A percentile compares a stretch with the other conserved stretches of the same genome.
These are phyloP conservation scores for Drosophila cracens DNA, from an alignment of 2,888 invertebrate species.

Conservation along the genomic window DNA sequence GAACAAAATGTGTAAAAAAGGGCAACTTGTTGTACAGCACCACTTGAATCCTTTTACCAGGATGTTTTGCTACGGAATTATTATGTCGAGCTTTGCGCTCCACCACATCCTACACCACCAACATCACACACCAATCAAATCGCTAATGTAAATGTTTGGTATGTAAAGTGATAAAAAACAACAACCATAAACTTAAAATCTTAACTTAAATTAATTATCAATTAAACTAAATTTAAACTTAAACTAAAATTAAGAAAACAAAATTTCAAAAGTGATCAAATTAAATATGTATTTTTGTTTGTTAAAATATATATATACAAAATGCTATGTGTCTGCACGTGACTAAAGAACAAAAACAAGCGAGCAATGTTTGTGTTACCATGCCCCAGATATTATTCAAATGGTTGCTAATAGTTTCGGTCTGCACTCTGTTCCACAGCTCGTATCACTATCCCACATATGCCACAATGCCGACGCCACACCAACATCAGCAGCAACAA, in stretches of 20 bases:
- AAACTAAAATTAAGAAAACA: constrained; percentile 29
- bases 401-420: constrained; percentile 17
- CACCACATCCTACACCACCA: constrained; percentile 81
- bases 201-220: constrained; percentile 40
- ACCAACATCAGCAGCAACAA: constrained; percentile 86
- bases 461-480: constrained; percentile 87
- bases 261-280: constrained; percentile 50
- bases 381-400: not conserved
- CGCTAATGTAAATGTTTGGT: constrained; percentile 82
- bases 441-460: constrained; percentile 82
- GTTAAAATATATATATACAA: constrained; percentile 19
- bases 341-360: constrained; percentile 42
- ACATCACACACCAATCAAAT: constrained; percentile 82
- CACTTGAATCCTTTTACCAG: constrained; percentile 82
- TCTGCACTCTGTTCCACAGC: constrained; percentile 60
- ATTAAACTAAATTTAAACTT: constrained; percentile 30
- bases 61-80: constrained; percentile 81
- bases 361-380: constrained; percentile 44
- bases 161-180: constrained; percentile 74
- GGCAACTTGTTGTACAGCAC: constrained; percentile 82
- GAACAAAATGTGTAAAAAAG: constrained; percentile 75
- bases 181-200: constrained; percentile 33
- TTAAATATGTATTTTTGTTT: constrained; percentile 20
- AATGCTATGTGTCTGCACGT: constrained; percentile 78
- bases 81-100: constrained; percentile 82